A percentile compares a stretch with the other conserved stretches of the same genome.
Conservation (phyloP, 1,140 invertebrate species). For the Temnothorax longispinosus region DNA sequence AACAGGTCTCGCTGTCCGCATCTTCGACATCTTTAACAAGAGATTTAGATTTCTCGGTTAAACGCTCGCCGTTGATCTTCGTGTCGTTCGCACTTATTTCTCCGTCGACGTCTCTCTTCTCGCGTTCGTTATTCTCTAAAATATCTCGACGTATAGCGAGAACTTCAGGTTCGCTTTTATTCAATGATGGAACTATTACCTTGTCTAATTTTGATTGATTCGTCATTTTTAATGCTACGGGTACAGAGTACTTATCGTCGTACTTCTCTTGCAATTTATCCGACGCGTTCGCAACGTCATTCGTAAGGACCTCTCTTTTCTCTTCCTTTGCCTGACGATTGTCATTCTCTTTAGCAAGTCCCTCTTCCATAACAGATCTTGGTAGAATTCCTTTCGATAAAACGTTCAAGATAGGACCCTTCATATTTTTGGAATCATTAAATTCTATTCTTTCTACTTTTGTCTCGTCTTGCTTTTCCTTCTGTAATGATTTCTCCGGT, state of each 20-base stretch:
- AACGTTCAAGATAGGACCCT: conserved; percentile 79
- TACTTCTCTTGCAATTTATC: conserved; percentile 49
- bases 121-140: conserved; percentile 77
- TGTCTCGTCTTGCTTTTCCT: conserved; percentile 40
- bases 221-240: conserved; percentile 77
- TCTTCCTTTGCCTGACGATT: conserved; percentile 1
- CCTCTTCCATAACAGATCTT: conserved; percentile 53
- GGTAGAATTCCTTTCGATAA: conserved; percentile 76
- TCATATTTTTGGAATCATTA: conserved; percentile 48
- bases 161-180: conserved; percentile 61
- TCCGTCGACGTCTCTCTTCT: conserved; percentile 73
- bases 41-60: conserved; percentile 34
- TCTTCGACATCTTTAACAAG: conserved; percentile 36
- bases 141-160: conserved; percentile 74
- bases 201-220: conserved; percentile 73
- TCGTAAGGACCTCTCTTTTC: conserved; percentile 35
- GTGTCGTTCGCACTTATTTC: conserved; percentile 20
- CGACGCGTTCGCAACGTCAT: conserved; percentile 34
- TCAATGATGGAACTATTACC: conserved; percentile 6
- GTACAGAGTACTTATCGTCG: conserved; percentile 69
- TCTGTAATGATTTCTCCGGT: background rate
- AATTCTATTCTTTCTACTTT: conserved; percentile 35
- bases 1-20: conserved; percentile 54
- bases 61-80: conserved; percentile 33
- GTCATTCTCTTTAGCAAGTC: conserved; percentile 35